A percentile compares a stretch with the other conserved stretches of the same genome.
Conservation (phyloP, 1,140 invertebrate species). For the Drosophila arawakana region DNA sequence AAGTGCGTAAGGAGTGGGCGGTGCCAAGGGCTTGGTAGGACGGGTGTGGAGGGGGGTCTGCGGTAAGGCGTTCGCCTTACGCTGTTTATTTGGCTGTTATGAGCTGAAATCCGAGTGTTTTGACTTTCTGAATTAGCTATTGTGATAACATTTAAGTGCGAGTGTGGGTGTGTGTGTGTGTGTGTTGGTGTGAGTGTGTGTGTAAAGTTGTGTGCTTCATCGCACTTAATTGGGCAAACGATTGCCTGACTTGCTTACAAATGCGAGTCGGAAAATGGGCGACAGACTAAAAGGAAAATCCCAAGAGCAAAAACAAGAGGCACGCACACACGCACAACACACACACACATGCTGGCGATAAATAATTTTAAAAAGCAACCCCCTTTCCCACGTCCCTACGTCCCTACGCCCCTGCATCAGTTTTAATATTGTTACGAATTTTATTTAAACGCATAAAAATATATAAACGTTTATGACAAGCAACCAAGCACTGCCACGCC, state of each 20-base stretch:
- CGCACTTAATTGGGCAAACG: conserved; percentile 54
- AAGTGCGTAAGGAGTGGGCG: neutral
- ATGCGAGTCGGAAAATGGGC: conserved; percentile 40
- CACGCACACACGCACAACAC: conserved; percentile 60
- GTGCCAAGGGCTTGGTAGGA: neutral
- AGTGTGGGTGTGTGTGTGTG: conserved; percentile 8
- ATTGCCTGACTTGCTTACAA: conserved; percentile 81
- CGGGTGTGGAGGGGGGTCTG: neutral
- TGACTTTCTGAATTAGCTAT: conserved; percentile 78
- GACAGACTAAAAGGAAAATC: conserved; percentile 3
- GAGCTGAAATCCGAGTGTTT: conserved; percentile 69
- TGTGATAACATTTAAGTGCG: conserved; percentile 72
- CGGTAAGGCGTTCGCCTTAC: neutral
- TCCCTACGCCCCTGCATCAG: conserved; percentile 51
- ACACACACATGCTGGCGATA: conserved; percentile 60
- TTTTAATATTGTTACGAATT: conserved; percentile 78
- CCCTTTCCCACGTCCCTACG: neutral
- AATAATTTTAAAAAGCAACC: conserved; percentile 80
- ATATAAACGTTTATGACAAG: conserved; percentile 80
- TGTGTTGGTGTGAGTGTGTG: conserved; percentile 6
- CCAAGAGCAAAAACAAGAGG: conserved; percentile 42
- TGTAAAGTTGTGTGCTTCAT: conserved; percentile 26
- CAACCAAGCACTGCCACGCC: conserved; percentile 22
- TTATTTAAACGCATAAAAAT: conserved; percentile 75
- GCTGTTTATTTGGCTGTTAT: conserved; percentile 65